These are phyloP conservation scores for Spinus olivaceus DNA, from an alignment of 2,797 vertebrate species.

Conservation along the genomic window DNA sequence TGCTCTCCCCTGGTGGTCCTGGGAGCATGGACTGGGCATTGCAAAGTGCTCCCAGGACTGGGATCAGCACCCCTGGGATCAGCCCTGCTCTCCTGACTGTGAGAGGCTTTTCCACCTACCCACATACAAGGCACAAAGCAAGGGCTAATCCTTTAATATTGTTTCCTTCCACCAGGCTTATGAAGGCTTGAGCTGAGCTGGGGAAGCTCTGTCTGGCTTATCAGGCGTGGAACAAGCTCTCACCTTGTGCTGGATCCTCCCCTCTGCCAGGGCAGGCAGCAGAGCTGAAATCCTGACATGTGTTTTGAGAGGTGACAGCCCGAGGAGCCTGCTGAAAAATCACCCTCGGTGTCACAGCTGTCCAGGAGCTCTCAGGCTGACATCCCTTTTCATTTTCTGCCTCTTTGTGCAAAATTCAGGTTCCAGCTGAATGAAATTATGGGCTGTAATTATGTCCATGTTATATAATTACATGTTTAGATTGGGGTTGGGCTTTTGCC, in stretches of 20 bases:
- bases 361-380: background rate
- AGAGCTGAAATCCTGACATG: background rate
- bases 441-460: background rate
- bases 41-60: background rate
- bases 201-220: background rate
- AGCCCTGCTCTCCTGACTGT: fast-evolving
- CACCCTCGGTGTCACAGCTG: background rate
- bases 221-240: fast-evolving
- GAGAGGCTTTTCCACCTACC: fast-evolving
- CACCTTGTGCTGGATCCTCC: background rate
- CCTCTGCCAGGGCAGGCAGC: background rate
- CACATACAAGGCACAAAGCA: fast-evolving
- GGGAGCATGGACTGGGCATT: background rate
- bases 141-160: background rate
- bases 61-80: background rate
- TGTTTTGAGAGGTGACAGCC: background rate
- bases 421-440: background rate
- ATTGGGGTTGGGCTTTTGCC: background rate
- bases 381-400: background rate
- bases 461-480: background rate
- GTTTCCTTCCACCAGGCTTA: background rate
- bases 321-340: background rate
- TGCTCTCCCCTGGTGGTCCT: background rate
- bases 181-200: background rate
- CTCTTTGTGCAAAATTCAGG: background rate